phyloP scores from a whole-genome alignment of 2,888 invertebrate species.

The Iselma pallidipennis region DNA sequence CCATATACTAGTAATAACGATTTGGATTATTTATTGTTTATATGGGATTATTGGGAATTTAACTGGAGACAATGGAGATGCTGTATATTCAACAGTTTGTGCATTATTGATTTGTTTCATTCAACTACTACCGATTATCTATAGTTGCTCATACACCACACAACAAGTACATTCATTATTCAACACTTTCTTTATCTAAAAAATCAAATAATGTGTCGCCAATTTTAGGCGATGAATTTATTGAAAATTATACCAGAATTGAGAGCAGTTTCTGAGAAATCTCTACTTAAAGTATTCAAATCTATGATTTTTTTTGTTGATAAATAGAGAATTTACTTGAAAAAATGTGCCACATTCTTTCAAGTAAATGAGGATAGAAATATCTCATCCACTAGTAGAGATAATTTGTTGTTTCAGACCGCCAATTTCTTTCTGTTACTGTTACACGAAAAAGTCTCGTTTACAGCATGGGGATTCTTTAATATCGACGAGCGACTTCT shows the following conservation, averaged over 20 bases:
- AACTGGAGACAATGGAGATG: background rate
- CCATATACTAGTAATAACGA: background rate
- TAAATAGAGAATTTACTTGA: no score
- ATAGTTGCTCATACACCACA: background rate
- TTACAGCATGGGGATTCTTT: background rate
- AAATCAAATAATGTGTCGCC: background rate
- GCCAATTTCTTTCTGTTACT: background rate
- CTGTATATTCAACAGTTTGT: background rate
- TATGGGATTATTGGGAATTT: background rate
- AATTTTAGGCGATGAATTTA: background rate
- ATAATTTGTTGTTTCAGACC: background rate
- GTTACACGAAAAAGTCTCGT: background rate
- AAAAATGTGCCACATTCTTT: no score
- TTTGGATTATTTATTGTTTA: background rate
- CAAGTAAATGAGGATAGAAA: no score
- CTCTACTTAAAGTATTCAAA: background rate
- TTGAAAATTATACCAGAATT: background rate
- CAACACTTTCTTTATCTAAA: background rate
- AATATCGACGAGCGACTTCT: background rate
- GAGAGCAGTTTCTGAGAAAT: background rate
- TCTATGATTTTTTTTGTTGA: no score
- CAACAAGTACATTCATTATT: background rate
- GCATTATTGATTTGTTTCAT: background rate
- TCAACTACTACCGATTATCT: background rate
- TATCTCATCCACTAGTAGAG: no score